Percentiles rank a stretch among this genome's conserved stretches.
These are phyloP conservation scores for Drosophila seguyi DNA, from an alignment of 1,140 invertebrate species.

Conservation along the genomic window DNA sequence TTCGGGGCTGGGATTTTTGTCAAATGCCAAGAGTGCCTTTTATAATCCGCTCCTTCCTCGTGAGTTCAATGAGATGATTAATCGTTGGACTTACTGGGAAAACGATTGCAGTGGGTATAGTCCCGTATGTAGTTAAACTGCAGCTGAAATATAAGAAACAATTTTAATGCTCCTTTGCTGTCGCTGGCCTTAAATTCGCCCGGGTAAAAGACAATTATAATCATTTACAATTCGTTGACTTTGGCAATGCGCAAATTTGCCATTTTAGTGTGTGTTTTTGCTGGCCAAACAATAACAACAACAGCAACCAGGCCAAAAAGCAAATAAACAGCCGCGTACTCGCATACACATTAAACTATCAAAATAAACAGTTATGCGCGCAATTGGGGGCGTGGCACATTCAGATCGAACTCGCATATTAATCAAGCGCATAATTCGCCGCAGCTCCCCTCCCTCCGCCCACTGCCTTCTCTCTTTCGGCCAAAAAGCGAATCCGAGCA, in stretches of 20 bases:
- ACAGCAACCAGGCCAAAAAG: slow-evolving; percentile 43
- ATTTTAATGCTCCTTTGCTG: slow-evolving; percentile 5
- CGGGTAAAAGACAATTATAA: slow-evolving; percentile 70
- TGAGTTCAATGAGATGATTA: slow-evolving; percentile 51
- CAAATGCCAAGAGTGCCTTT: slow-evolving; percentile 37
- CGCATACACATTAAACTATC: slow-evolving; percentile 67
- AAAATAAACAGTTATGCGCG: slow-evolving; percentile 71
- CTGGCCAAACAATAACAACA: slow-evolving; percentile 52
- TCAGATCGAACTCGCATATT: slow-evolving; percentile 75
- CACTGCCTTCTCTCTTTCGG: too few species aligned
- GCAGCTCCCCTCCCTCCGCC: slow-evolving; percentile 15
- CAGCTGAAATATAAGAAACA: neutral
- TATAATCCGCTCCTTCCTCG: slow-evolving; percentile 19
- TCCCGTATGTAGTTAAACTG: neutral
- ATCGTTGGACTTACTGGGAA: slow-evolving; percentile 31
- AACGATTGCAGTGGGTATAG: neutral
- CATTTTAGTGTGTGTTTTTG: slow-evolving; percentile 56
- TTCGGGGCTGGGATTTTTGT: slow-evolving; percentile 44
- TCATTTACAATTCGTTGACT: slow-evolving; percentile 81
- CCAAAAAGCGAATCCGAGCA: slow-evolving; percentile 17
- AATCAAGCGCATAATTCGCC: slow-evolving; percentile 78
- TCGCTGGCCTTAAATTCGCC: slow-evolving; percentile 47
- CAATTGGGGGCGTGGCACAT: slow-evolving; percentile 14
- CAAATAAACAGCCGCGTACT: slow-evolving; percentile 57
- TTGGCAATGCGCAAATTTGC: slow-evolving; percentile 75